A percentile compares a stretch with the other conserved stretches of the same genome.
Evolutionary conservation across 2,888 invertebrate species (phyloP).

Genomic region (Xestia rhomboidea): DNA sequence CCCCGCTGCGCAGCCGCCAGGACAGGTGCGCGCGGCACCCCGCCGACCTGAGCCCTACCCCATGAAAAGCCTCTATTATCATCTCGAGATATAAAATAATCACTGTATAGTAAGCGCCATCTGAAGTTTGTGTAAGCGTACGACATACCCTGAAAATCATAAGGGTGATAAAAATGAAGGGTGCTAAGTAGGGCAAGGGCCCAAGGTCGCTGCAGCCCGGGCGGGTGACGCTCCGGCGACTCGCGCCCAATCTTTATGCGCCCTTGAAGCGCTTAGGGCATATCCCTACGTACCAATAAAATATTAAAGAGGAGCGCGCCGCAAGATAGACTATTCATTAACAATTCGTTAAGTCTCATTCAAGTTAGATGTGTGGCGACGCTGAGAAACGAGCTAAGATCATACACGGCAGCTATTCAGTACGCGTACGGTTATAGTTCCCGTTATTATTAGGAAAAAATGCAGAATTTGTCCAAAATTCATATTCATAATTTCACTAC

Average conservation of each 20-base stretch:
- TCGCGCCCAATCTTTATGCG: conserved; percentile 74
- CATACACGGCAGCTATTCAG: background rate
- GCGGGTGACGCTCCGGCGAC: conserved; percentile 70
- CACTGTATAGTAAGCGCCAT: conserved; percentile 61
- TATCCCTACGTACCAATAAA: conserved; percentile 67
- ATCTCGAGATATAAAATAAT: conserved; percentile 68
- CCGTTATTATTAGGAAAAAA: background rate
- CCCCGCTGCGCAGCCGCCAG: conserved; percentile 74
- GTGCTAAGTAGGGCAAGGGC: conserved; percentile 77
- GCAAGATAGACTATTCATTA: conserved; percentile 70
- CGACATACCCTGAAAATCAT: conserved; percentile 53
- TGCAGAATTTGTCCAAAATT: background rate
- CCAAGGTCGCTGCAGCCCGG: conserved; percentile 84
- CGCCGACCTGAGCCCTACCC: conserved; percentile 74
- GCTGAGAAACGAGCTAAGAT: conserved; percentile 2
- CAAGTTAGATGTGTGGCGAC: conserved; percentile 58
- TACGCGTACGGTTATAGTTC: background rate
- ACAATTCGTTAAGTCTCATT: conserved; percentile 65
- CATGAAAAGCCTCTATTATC: conserved; percentile 69
- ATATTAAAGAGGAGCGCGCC: conserved; percentile 69
- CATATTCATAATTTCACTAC: background rate
- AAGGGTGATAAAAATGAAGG: conserved; percentile 63
- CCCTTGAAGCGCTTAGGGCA: conserved; percentile 75
- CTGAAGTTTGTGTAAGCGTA: conserved; percentile 40
- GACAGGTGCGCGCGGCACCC: conserved; percentile 81